Base-by-base conservation (phyloP, 2,113 vertebrate genomes). In the Castor canadensis region DNA sequence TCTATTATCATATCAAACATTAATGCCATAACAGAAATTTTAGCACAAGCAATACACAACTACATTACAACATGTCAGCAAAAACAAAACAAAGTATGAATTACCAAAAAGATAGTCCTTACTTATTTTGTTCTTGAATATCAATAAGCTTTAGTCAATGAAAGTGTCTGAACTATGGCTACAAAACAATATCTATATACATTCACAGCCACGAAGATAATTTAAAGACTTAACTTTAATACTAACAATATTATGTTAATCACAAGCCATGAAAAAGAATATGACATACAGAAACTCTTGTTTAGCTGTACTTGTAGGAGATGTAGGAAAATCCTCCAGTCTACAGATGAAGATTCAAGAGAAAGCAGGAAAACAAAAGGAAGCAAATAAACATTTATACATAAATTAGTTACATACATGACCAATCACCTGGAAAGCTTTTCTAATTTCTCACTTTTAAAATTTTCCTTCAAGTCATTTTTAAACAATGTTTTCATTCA, bases 301-400 rank as follows among this genome's bases (percentile, higher is more conserved):
- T 99, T 99, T 99, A 99, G 99, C 99, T 98, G 99, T 99, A 98
- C 99, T 99, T 98, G 99, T 99, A 99, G 99, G 99, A 99, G 99
- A 99, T 98, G 99, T 99, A 98, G 99, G 99, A 98, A 99, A 99
- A 99, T 99, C 99, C 99, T 99, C 99, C 99, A 99, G 99, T 99
- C 99, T 99, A 99, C 88, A 98, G 98, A 98, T 98, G 98, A 98
- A 98, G 98, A 98, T 97, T 97, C 98, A 98, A 98, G 98, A 99
- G 98, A 98, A 98, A 98, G 98, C 96, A 98, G 98, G 98, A 98
- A 98, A 98, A 98, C 98, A 98, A 98, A 98, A 97, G 97, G 98
- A 98, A 98, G 98, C 98, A 98, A 98, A 98, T 98, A 98, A 98
- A 97, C 94, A 98, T 95, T 97, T 97, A 97, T 96, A 97, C 97